phyloP scores from a whole-genome alignment of 2,888 invertebrate genomes.

The Bedellia somnulentella region DNA sequence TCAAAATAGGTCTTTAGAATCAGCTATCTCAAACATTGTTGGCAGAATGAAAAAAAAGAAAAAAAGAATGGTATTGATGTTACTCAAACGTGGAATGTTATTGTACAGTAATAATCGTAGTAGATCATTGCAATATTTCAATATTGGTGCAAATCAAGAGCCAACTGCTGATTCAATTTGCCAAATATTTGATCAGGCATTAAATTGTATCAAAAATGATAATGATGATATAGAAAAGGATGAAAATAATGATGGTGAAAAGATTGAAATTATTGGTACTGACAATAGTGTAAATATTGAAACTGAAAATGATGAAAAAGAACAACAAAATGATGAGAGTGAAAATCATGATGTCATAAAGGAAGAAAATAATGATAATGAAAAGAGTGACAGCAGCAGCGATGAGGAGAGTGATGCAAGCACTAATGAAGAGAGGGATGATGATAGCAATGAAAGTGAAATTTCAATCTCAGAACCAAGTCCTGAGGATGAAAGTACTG shows the following conservation, averaged over 20 bases:
- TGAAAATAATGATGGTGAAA: slow-evolving; percentile 5
- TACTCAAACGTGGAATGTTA: slow-evolving; percentile 65
- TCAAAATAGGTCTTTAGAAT: slow-evolving; percentile 67
- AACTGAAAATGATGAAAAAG: slow-evolving; percentile 14
- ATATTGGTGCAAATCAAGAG: too few species aligned
- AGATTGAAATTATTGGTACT: too few species aligned
- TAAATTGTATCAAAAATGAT: not conserved
- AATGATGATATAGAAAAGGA: slow-evolving; percentile 11
- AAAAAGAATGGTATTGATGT: slow-evolving; percentile 50
- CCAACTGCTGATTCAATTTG: too few species aligned
- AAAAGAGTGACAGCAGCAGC: slow-evolving; percentile 8
- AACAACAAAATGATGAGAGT: too few species aligned
- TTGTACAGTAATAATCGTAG: slow-evolving; percentile 65
- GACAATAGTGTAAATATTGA: too few species aligned
- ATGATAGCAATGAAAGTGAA: too few species aligned
- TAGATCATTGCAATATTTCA: slow-evolving; percentile 62
- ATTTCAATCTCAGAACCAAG: not conserved
- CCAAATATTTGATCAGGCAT: not conserved
- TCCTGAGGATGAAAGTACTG: not conserved
- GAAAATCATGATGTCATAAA: slow-evolving; percentile 11
- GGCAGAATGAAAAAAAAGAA: slow-evolving; percentile 60
- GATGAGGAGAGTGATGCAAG: slow-evolving; percentile 6
- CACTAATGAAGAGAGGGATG: slow-evolving; percentile 6
- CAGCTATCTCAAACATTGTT: slow-evolving; percentile 69
- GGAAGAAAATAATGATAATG: slow-evolving; percentile 12